Percentiles rank a stretch among this genome's conserved stretches.
These are phyloP conservation scores for Galaxea fascicularis DNA, from an alignment of 92 coral and sea anemone genomes.

Conservation along the genomic window DNA sequence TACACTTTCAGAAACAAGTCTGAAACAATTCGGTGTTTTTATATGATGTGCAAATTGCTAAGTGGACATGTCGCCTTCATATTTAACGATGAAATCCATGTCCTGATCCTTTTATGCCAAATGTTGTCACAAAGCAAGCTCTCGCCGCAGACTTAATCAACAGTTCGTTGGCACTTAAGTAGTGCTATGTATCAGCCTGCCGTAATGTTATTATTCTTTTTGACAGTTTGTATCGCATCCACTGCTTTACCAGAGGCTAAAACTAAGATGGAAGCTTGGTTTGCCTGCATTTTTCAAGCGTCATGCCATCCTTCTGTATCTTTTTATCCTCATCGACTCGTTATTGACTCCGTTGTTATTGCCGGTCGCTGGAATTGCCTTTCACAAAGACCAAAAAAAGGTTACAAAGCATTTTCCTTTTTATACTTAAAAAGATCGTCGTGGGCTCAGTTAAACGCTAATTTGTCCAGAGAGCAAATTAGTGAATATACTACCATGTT, in stretches of 20 bases:
- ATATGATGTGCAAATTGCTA: no score
- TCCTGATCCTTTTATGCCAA: no score
- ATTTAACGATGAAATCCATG: no score
- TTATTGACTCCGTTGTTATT: slow-evolving; percentile 22
- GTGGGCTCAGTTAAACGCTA: background rate
- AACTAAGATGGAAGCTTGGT: slow-evolving; percentile 37
- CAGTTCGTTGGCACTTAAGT: no score
- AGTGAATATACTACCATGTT: no score
- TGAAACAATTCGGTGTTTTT: no score
- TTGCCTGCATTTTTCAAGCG: slow-evolving; percentile 28
- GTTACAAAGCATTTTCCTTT: background rate
- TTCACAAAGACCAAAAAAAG: slow-evolving; percentile 23
- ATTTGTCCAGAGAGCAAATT: no score
- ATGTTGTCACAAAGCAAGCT: no score
- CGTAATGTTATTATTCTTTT: background rate
- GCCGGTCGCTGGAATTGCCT: slow-evolving; percentile 32
- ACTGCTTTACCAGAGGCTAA: slow-evolving; percentile 20
- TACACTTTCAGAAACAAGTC: no score
- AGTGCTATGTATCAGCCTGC: no score
- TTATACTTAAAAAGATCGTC: background rate
- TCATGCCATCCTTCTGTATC: background rate
- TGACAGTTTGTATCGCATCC: slow-evolving; percentile 40
- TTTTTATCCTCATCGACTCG: slow-evolving; percentile 20
- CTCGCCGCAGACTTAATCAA: no score
- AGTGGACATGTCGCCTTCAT: no score